Evolutionary conservation across 2,888 invertebrate species (phyloP), one percentile per base, ranked within the genome.

Genomic region (Callinectes sapidus): DNA sequence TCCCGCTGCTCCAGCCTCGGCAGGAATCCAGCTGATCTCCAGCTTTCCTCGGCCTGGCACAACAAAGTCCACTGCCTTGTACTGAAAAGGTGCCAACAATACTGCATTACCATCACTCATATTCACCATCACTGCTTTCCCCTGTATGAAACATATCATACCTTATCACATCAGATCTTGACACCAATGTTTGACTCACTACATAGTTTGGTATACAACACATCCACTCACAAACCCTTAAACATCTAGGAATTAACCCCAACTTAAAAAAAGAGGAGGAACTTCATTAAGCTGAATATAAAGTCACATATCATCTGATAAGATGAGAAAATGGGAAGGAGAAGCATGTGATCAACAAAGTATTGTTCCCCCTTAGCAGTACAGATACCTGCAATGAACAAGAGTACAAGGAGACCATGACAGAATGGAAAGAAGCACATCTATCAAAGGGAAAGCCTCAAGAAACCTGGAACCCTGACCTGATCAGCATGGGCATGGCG

Each of bases 401-500:
- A 23, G 77, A 8, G n/a, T 77, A 32, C 10, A 23, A 77, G n/a
- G 16, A n/a, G 1, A 39, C 39, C 39, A 39, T 39, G 39, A 10
- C 77, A 77, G 32, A 32, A n/a, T 10, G 1, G 48, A 48, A 48
- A 48, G 10, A 48, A 48, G 48, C 10, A 48, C 8, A 48, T 48
- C 48, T 35, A 81, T 18, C 81, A 81, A 32, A 81, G 28, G 28
- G 23, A 18, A 61, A 61, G 23, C 28, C 81, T n/a, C 6, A 23
- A 32, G 14, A 8, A 13, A 66, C 5, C 48, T 85, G 14, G 28
- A 13, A 66, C 5, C 48, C 88, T 71, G 28, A 92, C 94, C 92
- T 94, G 99, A 96, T 99, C 99, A 71, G 98, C 99, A 95, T 99
- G 98, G 91, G 99, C 99, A 95, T 99, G 99, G 96, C 99, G 98